Conservation (phyloP, 2,113 vertebrate species). For the Apodemus sylvaticus region DNA sequence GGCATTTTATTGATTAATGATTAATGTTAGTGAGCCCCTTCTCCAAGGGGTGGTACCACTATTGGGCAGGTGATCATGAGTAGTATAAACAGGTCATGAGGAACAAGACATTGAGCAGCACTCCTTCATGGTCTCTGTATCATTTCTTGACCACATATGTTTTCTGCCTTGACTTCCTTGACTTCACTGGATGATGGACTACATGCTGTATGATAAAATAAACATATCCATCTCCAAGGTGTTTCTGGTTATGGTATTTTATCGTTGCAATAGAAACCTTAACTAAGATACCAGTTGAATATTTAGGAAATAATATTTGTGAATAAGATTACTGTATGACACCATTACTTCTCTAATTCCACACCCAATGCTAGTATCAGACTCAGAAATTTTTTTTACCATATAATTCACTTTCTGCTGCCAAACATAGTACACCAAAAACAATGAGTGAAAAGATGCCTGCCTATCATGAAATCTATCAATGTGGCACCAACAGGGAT, state of each 20-base stretch:
- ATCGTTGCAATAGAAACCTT: not conserved
- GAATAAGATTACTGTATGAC: not conserved
- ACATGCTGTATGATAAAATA: not conserved
- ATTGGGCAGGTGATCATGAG: not conserved
- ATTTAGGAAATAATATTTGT: not conserved
- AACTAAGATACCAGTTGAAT: not conserved
- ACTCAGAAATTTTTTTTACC: not conserved
- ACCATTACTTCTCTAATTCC: not conserved
- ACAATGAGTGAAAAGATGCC: not conserved
- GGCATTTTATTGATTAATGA: not conserved
- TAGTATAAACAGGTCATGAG: not conserved
- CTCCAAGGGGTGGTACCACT: rapidly evolving
- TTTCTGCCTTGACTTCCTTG: not conserved
- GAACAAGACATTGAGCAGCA: not conserved
- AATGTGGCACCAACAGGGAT: not conserved
- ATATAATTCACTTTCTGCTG: not conserved
- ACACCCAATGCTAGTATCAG: not conserved
- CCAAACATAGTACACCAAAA: not conserved
- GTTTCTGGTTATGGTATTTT: not conserved
- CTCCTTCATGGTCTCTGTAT: too few relatives aligned
- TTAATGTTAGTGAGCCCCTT: not conserved
- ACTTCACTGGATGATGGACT: not conserved
- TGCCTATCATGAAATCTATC: not conserved
- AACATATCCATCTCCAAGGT: not conserved
- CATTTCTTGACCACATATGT: not conserved